phyloP scores from a whole-genome alignment of 1,140 invertebrate species.

The Cherax quadricarinatus region DNA sequence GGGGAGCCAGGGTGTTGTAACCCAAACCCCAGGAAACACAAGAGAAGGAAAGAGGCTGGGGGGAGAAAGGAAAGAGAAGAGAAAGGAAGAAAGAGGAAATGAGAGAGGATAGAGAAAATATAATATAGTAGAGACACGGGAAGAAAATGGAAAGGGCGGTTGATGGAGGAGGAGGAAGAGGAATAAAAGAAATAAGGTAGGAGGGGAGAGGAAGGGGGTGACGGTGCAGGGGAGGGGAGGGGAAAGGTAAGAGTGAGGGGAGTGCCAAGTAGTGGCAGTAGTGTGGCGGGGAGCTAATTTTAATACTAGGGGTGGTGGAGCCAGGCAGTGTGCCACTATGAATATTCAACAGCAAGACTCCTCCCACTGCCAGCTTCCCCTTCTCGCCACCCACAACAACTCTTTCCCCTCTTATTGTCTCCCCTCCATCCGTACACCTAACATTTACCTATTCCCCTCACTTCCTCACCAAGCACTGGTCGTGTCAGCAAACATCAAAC shows the following conservation, averaged over 20 bases:
- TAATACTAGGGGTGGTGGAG: neutral
- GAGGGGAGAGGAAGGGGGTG: neutral
- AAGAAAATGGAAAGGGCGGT: neutral
- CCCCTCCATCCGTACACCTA: neutral
- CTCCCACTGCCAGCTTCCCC: neutral
- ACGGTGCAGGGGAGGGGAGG: too few species aligned
- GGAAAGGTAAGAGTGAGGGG: neutral
- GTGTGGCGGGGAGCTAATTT: neutral
- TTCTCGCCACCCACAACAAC: neutral
- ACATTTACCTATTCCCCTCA: neutral
- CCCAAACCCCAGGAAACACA: neutral
- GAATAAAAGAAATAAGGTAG: neutral
- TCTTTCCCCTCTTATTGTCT: neutral
- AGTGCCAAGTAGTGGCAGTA: neutral
- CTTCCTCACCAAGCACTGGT: too few species aligned
- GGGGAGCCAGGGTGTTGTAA: too few species aligned
- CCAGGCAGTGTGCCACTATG: neutral
- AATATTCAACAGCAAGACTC: neutral
- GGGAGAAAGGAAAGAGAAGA: neutral
- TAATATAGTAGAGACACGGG: neutral
- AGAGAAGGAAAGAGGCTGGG: neutral
- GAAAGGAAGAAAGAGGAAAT: conserved; percentile 5
- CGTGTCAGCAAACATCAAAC: too few species aligned
- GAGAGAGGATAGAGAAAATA: neutral
- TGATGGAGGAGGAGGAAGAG: neutral